Evolutionary conservation across 2,113 vertebrate genomes (phyloP).

Genomic region (Cavia aperea): DNA sequence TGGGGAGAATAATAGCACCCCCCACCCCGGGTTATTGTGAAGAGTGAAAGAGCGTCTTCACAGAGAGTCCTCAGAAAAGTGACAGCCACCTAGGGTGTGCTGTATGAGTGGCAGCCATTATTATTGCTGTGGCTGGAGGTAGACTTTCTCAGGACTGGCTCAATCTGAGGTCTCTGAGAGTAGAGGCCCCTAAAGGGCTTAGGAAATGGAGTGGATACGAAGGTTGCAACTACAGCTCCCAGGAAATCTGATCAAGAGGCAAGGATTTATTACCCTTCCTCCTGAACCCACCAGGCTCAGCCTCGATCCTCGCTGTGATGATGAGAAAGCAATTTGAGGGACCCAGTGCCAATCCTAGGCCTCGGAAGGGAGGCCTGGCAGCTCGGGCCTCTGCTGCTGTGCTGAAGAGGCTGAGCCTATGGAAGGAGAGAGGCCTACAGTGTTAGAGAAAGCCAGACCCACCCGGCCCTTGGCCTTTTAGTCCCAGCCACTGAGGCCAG

Average conservation of each 20-base stretch:
- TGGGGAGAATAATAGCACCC: background rate
- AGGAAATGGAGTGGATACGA: background rate
- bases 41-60: background rate
- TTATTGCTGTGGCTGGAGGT: background rate
- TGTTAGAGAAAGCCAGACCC: background rate
- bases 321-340: background rate
- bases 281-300: background rate
- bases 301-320: background rate
- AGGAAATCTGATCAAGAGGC: background rate
- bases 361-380: background rate
- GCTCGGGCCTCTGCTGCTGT: background rate
- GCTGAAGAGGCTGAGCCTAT: background rate
- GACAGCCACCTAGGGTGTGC: background rate
- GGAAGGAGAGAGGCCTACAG: background rate
- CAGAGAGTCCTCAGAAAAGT: background rate
- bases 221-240: background rate
- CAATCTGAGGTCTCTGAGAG: background rate
- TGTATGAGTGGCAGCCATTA: background rate
- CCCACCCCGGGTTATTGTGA: background rate
- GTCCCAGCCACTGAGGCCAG: background rate
- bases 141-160: background rate
- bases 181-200: background rate
- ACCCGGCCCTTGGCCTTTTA: background rate
- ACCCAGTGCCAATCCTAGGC: background rate
- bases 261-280: background rate